These are phyloP conservation scores for Cyrtorhinus lividipennis DNA, from an alignment of 1,140 invertebrate genomes.

Conservation along the genomic window DNA sequence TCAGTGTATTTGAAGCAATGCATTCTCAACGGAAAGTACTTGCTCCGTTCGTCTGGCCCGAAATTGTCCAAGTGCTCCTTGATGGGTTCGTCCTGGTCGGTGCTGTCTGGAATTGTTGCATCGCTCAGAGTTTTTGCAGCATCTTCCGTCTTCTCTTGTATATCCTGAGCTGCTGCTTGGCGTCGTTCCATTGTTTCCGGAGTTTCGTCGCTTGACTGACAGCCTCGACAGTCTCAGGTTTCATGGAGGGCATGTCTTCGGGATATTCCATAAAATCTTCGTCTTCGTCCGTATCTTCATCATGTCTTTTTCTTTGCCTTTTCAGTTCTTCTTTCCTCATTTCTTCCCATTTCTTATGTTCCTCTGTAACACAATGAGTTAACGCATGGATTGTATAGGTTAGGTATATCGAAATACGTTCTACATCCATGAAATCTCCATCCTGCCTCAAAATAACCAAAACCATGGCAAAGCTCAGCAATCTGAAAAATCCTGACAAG, in stretches of 20 bases:
- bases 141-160: conserved; percentile 29
- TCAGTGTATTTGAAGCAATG: background rate
- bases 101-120: too few relatives aligned
- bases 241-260: conserved; percentile 29
- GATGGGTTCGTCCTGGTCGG: background rate
- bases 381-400: too few relatives aligned
- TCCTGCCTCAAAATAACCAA: too few relatives aligned
- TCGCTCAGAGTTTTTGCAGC: too few relatives aligned
- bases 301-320: conserved; percentile 58
- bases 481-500: too few relatives aligned
- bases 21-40: background rate
- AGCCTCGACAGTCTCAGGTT: conserved; percentile 31
- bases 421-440: too few relatives aligned
- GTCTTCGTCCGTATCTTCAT: conserved; percentile 40
- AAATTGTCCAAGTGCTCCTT: background rate
- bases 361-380: too few relatives aligned
- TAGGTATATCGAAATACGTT: too few relatives aligned
- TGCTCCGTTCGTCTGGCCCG: background rate
- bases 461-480: too few relatives aligned
- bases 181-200: conserved; percentile 39
- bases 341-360: too few relatives aligned
- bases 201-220: conserved; percentile 41
- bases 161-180: too few relatives aligned
- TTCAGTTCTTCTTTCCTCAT: too few relatives aligned
- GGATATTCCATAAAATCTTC: conserved; percentile 35